Base-by-base conservation (phyloP, 2,797 vertebrate species). In the Pygocentrus nattereri region DNA sequence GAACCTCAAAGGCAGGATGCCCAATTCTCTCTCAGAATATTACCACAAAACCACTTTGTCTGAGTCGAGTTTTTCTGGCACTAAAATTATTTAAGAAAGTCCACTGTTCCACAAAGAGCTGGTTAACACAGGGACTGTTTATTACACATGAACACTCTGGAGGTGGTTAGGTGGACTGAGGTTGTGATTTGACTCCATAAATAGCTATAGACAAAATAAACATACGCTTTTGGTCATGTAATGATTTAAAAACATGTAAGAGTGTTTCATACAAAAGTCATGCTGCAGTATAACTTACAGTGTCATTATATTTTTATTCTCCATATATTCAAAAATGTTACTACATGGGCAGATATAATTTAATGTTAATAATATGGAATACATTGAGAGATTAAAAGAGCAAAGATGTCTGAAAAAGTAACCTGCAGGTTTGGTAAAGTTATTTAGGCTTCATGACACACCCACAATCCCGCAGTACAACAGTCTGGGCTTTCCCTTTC, bases 31-130 rank as follows among this genome's bases (percentile, higher is more conserved):
- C 10, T 50, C 18, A 52, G 10, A 68, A 83, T 62, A 80, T 18
- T 54, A n/a, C 75, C 65, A 49, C 78, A 76, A 72, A 76, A 21
- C 72, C 44, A 52, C 12, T 1, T 38, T 59, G 65, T 34, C 67
- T 52, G 6, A 70, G 23, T 21, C 19, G 41, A 65, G 31, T 64
- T 56, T 71, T 71, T 50, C 47, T 64, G 64, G 54, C 41, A 62
- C 41, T 11, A 58, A 62, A 58, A 73, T 5, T 6, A 15, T 83
- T n/a, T 68, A 38, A 76, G 59, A 34, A 68, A 49, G 34, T 50
- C 25, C n/a, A 30, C 74, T 49, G 6, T 56, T 67, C 62, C 49
- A 73, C n/a, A 34, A 30, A 62, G 7, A 23, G 47, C 4, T 67
- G 68, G 77, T 83, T 15, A 21, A 19, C 67, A 38, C 44, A 1